Evolutionary conservation across 2,797 vertebrate genomes (phyloP).

Genomic region (Taenioides sp.): DNA sequence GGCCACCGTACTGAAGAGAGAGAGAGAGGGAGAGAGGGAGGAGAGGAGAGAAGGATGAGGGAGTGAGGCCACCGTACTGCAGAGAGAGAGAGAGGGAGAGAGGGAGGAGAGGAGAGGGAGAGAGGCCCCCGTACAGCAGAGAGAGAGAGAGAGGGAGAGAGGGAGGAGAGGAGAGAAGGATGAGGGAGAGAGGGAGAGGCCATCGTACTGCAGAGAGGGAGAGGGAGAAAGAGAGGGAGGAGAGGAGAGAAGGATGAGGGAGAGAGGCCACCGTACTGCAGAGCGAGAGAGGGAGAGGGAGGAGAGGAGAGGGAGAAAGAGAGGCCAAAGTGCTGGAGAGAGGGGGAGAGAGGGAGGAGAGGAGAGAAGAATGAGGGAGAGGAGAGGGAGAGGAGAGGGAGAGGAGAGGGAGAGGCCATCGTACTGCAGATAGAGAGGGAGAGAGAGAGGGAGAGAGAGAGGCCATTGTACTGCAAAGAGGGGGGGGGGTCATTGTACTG

Average conservation of each 20-base stretch:
- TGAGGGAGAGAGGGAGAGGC: not conserved
- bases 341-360: not conserved
- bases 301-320: not conserved
- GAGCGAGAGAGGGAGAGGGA: not conserved
- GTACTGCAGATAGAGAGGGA: not conserved
- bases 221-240: not conserved
- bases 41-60: not conserved
- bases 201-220: too few relatives aligned
- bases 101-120: not conserved
- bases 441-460: not conserved
- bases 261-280: not conserved
- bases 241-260: too few relatives aligned
- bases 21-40: not conserved
- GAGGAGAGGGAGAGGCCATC: not conserved
- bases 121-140: not conserved
- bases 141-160: not conserved
- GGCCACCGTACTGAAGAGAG: not conserved
- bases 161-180: not conserved
- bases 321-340: too few relatives aligned
- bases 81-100: not conserved
- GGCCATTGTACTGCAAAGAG: too few relatives aligned
- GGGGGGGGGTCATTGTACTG: not conserved
- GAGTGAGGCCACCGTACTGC: not conserved
- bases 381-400: too few relatives aligned
- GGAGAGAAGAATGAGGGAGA: too few relatives aligned